phyloP scores from a whole-genome alignment of 2,888 invertebrate species.

The Agrotis puta region DNA sequence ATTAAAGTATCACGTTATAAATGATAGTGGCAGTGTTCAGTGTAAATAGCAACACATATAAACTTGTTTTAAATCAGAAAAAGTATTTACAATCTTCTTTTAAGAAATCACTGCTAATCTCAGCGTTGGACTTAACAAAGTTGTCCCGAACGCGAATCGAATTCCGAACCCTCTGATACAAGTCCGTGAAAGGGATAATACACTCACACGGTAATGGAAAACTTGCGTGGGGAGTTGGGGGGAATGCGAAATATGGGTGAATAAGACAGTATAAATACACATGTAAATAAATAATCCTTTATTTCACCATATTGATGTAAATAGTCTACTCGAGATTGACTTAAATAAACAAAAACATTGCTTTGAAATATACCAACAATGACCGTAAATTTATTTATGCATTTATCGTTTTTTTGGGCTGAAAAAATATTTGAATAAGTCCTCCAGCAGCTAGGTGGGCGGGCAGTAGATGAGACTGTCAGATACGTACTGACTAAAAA shows the following conservation, averaged over 20 bases:
- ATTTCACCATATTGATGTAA: constrained; percentile 20
- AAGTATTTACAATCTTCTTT: neutral
- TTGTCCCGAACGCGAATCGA: constrained; percentile 46
- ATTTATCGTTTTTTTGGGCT: no score
- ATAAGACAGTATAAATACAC: constrained; percentile 16
- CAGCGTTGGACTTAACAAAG: constrained; percentile 27
- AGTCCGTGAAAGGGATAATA: constrained; percentile 55
- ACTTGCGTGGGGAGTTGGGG: constrained; percentile 40
- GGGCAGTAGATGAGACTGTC: no score
- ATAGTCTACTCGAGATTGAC: constrained; percentile 2
- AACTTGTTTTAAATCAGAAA: neutral
- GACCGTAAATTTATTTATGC: no score
- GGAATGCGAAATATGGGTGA: constrained; percentile 46
- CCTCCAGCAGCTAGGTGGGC: no score
- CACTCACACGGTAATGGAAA: constrained; percentile 53
- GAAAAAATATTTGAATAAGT: no score
- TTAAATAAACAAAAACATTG: neutral
- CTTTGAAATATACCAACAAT: no score
- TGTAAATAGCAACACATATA: no score
- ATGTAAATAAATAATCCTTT: constrained; percentile 32
- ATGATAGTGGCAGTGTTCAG: neutral
- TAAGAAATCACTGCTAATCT: constrained; percentile 12
- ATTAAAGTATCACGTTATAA: neutral
- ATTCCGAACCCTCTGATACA: constrained; percentile 42
- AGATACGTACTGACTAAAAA: no score